Percentiles rank a stretch among this genome's conserved stretches.
These are phyloP conservation scores for Neosalanx taihuensis DNA, from an alignment of 2,797 vertebrate genomes.

Conservation along the genomic window DNA sequence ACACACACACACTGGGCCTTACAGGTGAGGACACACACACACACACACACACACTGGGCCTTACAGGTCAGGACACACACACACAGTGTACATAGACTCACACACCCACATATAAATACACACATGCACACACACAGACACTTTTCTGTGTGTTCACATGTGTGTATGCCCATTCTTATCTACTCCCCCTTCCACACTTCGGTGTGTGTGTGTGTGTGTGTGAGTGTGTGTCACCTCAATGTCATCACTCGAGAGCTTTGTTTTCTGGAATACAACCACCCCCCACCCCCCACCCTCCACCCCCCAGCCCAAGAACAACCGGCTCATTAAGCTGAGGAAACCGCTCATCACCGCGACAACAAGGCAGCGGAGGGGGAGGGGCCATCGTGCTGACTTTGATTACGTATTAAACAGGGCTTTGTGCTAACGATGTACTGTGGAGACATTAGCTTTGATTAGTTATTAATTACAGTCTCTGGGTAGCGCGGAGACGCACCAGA, in stretches of 20 bases:
- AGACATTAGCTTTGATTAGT: slow-evolving; percentile 83
- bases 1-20: slow-evolving; percentile 74
- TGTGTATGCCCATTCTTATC: slow-evolving; percentile 6
- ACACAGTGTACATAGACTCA: not conserved
- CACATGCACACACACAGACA: too few species aligned
- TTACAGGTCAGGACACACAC: too few species aligned
- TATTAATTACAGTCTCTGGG: slow-evolving; percentile 83
- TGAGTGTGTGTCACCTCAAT: slow-evolving; percentile 56
- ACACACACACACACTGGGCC: not conserved
- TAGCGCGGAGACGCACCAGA: slow-evolving; percentile 62
- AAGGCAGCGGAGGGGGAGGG: slow-evolving; percentile 72
- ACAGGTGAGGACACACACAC: slow-evolving; percentile 72
- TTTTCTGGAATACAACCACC: slow-evolving; percentile 63
- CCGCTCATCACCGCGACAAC: slow-evolving; percentile 73
- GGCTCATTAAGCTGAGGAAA: slow-evolving; percentile 69
- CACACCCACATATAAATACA: too few species aligned
- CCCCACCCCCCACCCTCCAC: slow-evolving; percentile 71
- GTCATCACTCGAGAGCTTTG: slow-evolving; percentile 60
- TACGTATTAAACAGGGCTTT: slow-evolving; percentile 82
- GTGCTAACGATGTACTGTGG: slow-evolving; percentile 72
- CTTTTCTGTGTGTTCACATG: not conserved
- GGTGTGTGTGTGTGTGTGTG: slow-evolving; percentile 41
- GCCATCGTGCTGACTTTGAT: slow-evolving; percentile 76
- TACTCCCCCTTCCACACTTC: not conserved
- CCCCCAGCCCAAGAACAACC: slow-evolving; percentile 57